Percentiles rank a stretch among this genome's conserved stretches.
These are phyloP conservation scores for Acanthochromis polyacanthus DNA, from an alignment of 2,113 vertebrate species.

Conservation along the genomic window DNA sequence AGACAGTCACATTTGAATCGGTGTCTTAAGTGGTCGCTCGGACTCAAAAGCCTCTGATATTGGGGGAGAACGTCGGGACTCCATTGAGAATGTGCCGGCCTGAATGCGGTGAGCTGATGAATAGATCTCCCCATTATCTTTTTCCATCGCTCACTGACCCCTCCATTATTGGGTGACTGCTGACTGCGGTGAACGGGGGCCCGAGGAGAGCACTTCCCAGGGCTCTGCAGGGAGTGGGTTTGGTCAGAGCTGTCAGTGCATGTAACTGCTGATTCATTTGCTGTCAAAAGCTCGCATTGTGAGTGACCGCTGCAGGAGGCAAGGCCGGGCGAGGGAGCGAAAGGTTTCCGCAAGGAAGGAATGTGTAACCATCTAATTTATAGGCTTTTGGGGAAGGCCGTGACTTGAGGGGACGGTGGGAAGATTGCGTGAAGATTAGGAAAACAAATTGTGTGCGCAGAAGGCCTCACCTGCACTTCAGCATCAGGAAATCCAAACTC, in stretches of 20 bases:
- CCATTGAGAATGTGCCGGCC: slow-evolving; percentile 70
- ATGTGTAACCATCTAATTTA: slow-evolving; percentile 73
- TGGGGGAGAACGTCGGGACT: slow-evolving; percentile 72
- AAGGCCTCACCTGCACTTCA: slow-evolving; percentile 74
- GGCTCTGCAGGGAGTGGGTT: slow-evolving; percentile 66
- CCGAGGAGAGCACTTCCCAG: slow-evolving; percentile 78
- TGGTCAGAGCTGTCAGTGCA: slow-evolving; percentile 82
- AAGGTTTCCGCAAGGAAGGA: slow-evolving; percentile 64
- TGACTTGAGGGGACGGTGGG: slow-evolving; percentile 6
- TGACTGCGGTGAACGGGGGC: slow-evolving; percentile 77
- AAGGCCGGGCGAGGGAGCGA: slow-evolving; percentile 50
- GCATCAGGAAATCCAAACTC: slow-evolving; percentile 58
- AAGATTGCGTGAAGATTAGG: not conserved
- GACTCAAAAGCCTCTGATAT: slow-evolving; percentile 72
- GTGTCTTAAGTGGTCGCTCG: slow-evolving; percentile 73
- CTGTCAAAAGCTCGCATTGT: slow-evolving; percentile 85
- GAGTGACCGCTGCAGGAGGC: slow-evolving; percentile 73
- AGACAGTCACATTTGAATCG: slow-evolving; percentile 67
- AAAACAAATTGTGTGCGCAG: not conserved
- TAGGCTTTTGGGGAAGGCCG: slow-evolving; percentile 19
- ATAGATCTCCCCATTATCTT: slow-evolving; percentile 83
- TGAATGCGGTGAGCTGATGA: slow-evolving; percentile 77
- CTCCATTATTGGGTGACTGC: slow-evolving; percentile 81
- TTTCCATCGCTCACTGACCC: slow-evolving; percentile 82
- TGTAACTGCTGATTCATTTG: slow-evolving; percentile 87